Percentiles rank a stretch among this genome's conserved stretches.
phyloP scores from a whole-genome alignment of 2,888 invertebrate species.

The Smittia sp. region DNA sequence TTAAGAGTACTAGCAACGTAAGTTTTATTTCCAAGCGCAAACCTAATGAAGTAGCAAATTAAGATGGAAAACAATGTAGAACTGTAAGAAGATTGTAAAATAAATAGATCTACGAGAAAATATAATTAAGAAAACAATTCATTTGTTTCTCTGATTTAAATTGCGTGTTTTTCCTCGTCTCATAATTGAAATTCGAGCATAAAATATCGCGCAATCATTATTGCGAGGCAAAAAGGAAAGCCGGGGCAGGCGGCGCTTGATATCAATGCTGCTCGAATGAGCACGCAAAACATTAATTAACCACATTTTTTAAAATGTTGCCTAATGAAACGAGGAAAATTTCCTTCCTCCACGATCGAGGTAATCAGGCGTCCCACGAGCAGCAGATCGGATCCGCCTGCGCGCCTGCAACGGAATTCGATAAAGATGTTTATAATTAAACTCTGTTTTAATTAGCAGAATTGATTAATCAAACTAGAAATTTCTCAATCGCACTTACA shows the following conservation, averaged over 20 bases:
- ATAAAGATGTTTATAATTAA: too few relatives aligned
- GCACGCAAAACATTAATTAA: conserved; percentile 38
- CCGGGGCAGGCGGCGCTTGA: background rate
- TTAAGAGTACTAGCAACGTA: conserved; percentile 15
- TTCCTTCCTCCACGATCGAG: background rate
- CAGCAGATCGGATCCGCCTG: too few relatives aligned
- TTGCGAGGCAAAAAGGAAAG: background rate
- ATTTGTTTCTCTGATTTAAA: conserved; percentile 20
- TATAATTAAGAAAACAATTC: conserved; percentile 36
- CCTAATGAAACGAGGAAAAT: conserved; percentile 21
- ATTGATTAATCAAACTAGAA: too few relatives aligned
- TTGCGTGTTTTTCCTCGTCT: conserved; percentile 21
- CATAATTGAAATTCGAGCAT: conserved; percentile 16
- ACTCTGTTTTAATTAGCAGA: too few relatives aligned
- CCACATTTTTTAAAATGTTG: conserved; percentile 27
- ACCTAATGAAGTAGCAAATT: conserved; percentile 32
- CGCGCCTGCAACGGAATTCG: too few relatives aligned
- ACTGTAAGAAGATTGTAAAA: conserved; percentile 22
- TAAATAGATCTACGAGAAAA: too few relatives aligned
- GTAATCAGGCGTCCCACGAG: background rate
- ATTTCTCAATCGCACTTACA: too few relatives aligned
- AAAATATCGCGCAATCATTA: background rate
- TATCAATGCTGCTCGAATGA: conserved; percentile 9
- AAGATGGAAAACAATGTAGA: conserved; percentile 23
- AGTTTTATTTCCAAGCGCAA: conserved; percentile 34